Evolutionary conservation across 2,113 vertebrate genomes (phyloP), one percentile per base, ranked within the genome.

Genomic region (Sander vitreus): DNA sequence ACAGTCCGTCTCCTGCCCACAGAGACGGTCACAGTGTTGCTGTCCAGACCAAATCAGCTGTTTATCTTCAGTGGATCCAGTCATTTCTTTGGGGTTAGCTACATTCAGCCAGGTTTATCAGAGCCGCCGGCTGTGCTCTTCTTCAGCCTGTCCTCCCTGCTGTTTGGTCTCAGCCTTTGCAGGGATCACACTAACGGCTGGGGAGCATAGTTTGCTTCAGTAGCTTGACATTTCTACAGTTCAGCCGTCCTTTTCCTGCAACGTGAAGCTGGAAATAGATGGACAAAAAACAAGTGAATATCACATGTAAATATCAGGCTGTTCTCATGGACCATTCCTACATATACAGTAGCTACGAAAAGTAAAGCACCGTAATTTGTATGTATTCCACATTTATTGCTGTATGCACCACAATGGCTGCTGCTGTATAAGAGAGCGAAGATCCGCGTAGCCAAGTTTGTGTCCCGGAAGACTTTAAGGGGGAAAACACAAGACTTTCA

Each of bases 241-340:
- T 88, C 89, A 94, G 71, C 90, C 86, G 12, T 95, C 91, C 30
- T 90, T 93, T 87, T 94, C 94, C 80, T 95, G 93, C 65, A 93
- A 62, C 5, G 87, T 93, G 78, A 92, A 94, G 83, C 95, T 95
- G 90, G 71, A 74, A 78, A 78, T 72, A 77, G 74, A 85, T 2
- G 59, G 14, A 69, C 1, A 69, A 53, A 25, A 71, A 21, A 50
- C 39, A 51, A 66, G 27, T 72, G 9, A 65, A 64, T 43, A 2
- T n/a, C 36, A 55, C 48, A 51, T 39, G 39, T 43, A 43, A 11
- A 43, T 43, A 43, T 43, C 9, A 33, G 33, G 33, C 33, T 33
- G 33, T 33, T 33, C 33, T 33, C 33, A 33, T 33, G 33, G 33
- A 33, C 33, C 33, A 33, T 33, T 33, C 33, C 33, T 33, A 33